These are phyloP conservation scores for Lepidochitona cinerea DNA, from an alignment of 2,888 invertebrate genomes.

Conservation along the genomic window DNA sequence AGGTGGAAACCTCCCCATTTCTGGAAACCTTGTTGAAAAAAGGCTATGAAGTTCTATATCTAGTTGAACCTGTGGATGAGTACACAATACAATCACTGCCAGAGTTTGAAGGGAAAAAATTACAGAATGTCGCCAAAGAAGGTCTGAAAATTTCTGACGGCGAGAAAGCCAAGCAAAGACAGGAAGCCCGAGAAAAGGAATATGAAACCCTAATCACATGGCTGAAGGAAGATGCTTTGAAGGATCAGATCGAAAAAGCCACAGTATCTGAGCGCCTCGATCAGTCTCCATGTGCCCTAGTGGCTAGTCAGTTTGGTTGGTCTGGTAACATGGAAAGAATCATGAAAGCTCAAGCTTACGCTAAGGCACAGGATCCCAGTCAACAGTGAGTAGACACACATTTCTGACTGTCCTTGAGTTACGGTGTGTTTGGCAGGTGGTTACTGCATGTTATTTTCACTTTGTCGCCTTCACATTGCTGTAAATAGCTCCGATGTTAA, in stretches of 20 bases:
- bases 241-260: slow-evolving; percentile 83
- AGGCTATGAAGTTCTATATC: slow-evolving; percentile 94
- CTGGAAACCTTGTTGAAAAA: slow-evolving; percentile 93
- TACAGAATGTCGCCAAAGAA: slow-evolving; percentile 98
- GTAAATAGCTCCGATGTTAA: too few species aligned
- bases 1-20: slow-evolving; percentile 88
- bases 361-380: slow-evolving; percentile 83
- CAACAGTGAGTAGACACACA: slow-evolving; percentile 76
- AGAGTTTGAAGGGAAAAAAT: slow-evolving; percentile 98
- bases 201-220: slow-evolving; percentile 93
- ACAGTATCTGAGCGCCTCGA: slow-evolving; percentile 89
- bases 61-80: slow-evolving; percentile 98
- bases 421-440: too few species aligned
- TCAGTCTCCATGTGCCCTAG: slow-evolving; percentile 95
- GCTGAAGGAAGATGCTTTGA: slow-evolving; percentile 86
- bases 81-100: slow-evolving; percentile 96
- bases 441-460: too few species aligned
- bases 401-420: too few species aligned
- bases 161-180: slow-evolving; percentile 77
- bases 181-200: slow-evolving; percentile 81
- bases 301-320: slow-evolving; percentile 98
- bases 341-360: slow-evolving; percentile 91
- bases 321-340: slow-evolving; percentile 99
- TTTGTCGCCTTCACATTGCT: too few species aligned
- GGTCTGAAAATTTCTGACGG: slow-evolving; percentile 88